Evolutionary conservation across 2,797 vertebrate species (phyloP).

Genomic region (Ceryle rudis): DNA sequence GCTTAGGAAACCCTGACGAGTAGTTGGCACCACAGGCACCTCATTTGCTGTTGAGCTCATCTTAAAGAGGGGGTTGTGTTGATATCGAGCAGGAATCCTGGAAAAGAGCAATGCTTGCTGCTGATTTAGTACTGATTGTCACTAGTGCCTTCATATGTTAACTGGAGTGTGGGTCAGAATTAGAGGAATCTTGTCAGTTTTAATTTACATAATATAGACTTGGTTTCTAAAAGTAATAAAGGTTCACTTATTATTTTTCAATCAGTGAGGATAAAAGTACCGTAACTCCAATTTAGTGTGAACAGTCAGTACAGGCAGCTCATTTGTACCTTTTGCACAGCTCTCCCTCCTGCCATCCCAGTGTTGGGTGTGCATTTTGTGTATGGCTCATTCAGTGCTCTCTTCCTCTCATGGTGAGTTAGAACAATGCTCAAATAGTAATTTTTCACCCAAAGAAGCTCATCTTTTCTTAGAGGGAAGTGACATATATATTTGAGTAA

Average conservation of each 20-base stretch:
- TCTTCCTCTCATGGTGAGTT: neutral
- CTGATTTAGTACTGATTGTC: neutral
- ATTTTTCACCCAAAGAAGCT: neutral
- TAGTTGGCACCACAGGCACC: neutral
- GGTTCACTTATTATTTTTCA: neutral
- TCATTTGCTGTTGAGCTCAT: neutral
- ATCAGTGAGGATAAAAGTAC: neutral
- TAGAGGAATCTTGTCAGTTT: accelerated
- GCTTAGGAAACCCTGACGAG: neutral
- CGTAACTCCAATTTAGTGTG: neutral
- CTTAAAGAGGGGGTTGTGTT: neutral
- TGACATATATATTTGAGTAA: accelerated
- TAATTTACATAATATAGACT: neutral
- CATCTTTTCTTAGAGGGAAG: neutral
- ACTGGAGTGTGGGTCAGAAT: neutral
- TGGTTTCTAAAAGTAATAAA: neutral
- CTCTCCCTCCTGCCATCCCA: neutral
- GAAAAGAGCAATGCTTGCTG: neutral
- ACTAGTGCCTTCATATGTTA: neutral
- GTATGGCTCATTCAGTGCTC: neutral
- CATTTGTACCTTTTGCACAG: accelerated
- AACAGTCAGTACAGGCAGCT: neutral
- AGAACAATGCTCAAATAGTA: neutral
- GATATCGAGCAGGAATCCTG: neutral
- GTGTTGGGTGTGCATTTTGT: accelerated